Conservation (phyloP, 2,113 vertebrate genomes). For the Anseranas semipalmata region DNA sequence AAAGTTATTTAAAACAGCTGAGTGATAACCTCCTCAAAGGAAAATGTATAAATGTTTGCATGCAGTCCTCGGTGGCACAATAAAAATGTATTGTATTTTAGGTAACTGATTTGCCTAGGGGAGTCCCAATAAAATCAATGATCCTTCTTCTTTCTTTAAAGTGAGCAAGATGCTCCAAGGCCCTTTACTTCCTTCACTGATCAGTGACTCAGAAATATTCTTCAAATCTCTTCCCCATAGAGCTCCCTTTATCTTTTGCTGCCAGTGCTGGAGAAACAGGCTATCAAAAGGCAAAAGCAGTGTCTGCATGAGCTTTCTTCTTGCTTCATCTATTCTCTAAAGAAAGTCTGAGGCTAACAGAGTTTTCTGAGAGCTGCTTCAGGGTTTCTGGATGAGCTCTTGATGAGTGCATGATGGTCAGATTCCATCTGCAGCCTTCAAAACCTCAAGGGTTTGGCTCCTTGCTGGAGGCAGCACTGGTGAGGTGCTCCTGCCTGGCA, state of each 20-base stretch:
- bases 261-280: background rate
- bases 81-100: slow-evolving; percentile 20
- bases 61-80: background rate
- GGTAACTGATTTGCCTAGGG: slow-evolving; percentile 21
- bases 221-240: background rate
- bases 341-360: background rate
- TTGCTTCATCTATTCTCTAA: background rate
- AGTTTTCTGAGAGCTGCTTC: background rate
- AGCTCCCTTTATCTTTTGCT: slow-evolving; percentile 11
- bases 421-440: background rate
- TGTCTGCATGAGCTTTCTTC: background rate
- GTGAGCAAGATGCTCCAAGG: background rate
- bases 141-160: background rate
- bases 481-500: background rate
- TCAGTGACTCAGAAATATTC: slow-evolving; percentile 45
- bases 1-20: background rate
- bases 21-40: slow-evolving; percentile 14
- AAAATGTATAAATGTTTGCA: slow-evolving; percentile 50
- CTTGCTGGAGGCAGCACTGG: background rate
- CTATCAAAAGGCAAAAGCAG: slow-evolving; percentile 12
- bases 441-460: background rate
- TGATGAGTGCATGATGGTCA: background rate
- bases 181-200: slow-evolving; percentile 37
- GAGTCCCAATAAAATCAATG: slow-evolving; percentile 39
- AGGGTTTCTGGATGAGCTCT: background rate